Evolutionary conservation across 2,888 invertebrate genomes (phyloP).

Genomic region (Habroteleia sp.): DNA sequence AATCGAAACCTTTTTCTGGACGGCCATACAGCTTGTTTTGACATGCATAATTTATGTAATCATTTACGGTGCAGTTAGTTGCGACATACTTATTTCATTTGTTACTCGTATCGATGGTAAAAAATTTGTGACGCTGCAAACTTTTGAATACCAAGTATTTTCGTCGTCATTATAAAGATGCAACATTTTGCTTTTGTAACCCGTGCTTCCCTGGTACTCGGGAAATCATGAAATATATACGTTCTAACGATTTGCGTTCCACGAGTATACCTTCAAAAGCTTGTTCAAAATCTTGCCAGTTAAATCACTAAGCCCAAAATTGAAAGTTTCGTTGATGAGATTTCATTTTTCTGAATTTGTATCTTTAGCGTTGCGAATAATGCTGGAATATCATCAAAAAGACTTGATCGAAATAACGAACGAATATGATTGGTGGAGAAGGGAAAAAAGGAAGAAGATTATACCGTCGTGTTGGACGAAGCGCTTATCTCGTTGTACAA

Average conservation of each 20-base stretch:
- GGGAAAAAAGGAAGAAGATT: conserved; percentile 26
- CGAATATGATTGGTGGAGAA: conserved; percentile 26
- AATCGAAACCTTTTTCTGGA: conserved; percentile 56
- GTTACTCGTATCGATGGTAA: conserved; percentile 10
- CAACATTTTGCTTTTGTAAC: conserved; percentile 10
- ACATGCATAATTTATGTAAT: conserved; percentile 18
- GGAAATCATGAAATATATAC: conserved; percentile 37
- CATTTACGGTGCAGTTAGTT: neutral
- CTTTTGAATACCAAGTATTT: conserved; percentile 11
- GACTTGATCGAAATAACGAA: conserved; percentile 40
- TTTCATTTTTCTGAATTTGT: conserved; percentile 17
- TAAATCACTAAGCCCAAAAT: conserved; percentile 44
- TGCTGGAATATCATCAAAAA: conserved; percentile 33
- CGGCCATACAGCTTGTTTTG: conserved; percentile 47
- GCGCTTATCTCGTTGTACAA: conserved; percentile 34
- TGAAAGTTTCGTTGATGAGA: conserved; percentile 40
- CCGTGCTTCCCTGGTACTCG: conserved; percentile 46
- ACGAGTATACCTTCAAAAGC: conserved; percentile 38
- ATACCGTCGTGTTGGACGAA: conserved; percentile 24
- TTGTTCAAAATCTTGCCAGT: conserved; percentile 33
- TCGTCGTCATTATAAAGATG: conserved; percentile 9
- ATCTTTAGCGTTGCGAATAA: conserved; percentile 20
- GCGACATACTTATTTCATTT: conserved; percentile 6
- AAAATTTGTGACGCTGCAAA: conserved; percentile 18
- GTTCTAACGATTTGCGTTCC: conserved; percentile 24